These are phyloP conservation scores for Notothenia rossii DNA, from an alignment of 2,113 vertebrate genomes.

Conservation along the genomic window DNA sequence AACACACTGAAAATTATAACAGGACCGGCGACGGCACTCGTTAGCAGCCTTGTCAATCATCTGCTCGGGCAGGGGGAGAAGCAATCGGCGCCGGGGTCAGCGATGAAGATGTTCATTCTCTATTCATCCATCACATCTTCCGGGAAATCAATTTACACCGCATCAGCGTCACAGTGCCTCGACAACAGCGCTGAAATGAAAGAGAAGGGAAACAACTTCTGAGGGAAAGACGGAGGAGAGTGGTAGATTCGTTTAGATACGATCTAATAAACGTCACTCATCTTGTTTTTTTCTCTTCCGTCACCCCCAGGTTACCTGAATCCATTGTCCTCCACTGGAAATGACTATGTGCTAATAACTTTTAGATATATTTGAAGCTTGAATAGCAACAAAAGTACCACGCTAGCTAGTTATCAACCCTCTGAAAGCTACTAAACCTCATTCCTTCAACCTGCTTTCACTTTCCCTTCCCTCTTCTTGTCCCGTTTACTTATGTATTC, in stretches of 20 bases:
- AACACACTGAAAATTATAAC: slow-evolving; percentile 83
- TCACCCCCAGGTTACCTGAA: slow-evolving; percentile 40
- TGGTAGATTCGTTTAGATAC: slow-evolving; percentile 63
- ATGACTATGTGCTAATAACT: slow-evolving; percentile 48
- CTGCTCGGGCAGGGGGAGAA: slow-evolving; percentile 71
- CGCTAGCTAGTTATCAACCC: neutral
- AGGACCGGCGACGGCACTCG: slow-evolving; percentile 81
- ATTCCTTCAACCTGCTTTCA: neutral
- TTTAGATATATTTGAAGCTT: slow-evolving; percentile 24
- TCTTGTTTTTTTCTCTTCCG: slow-evolving; percentile 27
- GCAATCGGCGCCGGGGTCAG: slow-evolving; percentile 80
- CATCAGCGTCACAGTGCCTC: slow-evolving; percentile 74
- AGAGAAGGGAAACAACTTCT: slow-evolving; percentile 62
- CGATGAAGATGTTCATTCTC: slow-evolving; percentile 82
- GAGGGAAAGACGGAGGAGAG: slow-evolving; percentile 60
- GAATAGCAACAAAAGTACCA: slow-evolving; percentile 20
- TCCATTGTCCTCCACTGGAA: slow-evolving; percentile 43
- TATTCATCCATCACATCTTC: slow-evolving; percentile 85
- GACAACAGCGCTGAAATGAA: slow-evolving; percentile 71
- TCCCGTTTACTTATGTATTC: slow-evolving; percentile 68
- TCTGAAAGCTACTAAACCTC: slow-evolving; percentile 2
- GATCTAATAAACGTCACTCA: slow-evolving; percentile 79
- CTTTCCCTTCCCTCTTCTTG: slow-evolving; percentile 15
- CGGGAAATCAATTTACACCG: slow-evolving; percentile 85
- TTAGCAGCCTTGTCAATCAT: slow-evolving; percentile 86